These are phyloP conservation scores for Cardiocondyla obscurior DNA, from an alignment of 1,140 invertebrate genomes.

Conservation along the genomic window DNA sequence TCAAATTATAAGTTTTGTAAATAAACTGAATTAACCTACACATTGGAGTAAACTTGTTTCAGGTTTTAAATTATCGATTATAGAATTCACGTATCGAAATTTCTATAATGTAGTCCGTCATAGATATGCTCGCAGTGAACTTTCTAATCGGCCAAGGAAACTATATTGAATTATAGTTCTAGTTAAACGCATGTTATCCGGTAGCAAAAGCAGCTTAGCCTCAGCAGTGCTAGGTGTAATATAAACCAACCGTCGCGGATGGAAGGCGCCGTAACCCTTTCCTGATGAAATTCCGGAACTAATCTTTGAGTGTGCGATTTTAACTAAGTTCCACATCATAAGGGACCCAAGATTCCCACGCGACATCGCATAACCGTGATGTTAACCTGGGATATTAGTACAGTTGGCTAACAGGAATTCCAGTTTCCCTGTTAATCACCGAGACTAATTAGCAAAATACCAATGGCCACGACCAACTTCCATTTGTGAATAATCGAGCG, in stretches of 20 bases:
- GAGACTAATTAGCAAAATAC: slow-evolving; percentile 42
- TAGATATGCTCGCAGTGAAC: background rate
- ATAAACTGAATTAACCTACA: background rate
- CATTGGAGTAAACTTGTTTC: background rate
- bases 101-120: background rate
- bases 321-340: slow-evolving; percentile 40
- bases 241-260: slow-evolving; percentile 9
- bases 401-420: slow-evolving; percentile 8
- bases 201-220: background rate
- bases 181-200: slow-evolving; percentile 45
- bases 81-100: slow-evolving; percentile 4
- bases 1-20: background rate
- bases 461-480: slow-evolving; percentile 6
- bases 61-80: background rate
- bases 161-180: slow-evolving; percentile 42
- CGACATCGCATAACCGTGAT: slow-evolving; percentile 20
- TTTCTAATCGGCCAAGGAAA: slow-evolving; percentile 40
- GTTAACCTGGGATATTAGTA: background rate
- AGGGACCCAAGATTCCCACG: background rate
- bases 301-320: slow-evolving; percentile 46
- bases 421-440: slow-evolving; percentile 29
- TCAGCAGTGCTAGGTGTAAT: slow-evolving; percentile 1
- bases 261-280: slow-evolving; percentile 17
- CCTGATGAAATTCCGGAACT: slow-evolving; percentile 29
- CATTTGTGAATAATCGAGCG: slow-evolving; percentile 17